Conservation (phyloP, 2,113 vertebrate genomes). For the Salvelinus sp. region DNA sequence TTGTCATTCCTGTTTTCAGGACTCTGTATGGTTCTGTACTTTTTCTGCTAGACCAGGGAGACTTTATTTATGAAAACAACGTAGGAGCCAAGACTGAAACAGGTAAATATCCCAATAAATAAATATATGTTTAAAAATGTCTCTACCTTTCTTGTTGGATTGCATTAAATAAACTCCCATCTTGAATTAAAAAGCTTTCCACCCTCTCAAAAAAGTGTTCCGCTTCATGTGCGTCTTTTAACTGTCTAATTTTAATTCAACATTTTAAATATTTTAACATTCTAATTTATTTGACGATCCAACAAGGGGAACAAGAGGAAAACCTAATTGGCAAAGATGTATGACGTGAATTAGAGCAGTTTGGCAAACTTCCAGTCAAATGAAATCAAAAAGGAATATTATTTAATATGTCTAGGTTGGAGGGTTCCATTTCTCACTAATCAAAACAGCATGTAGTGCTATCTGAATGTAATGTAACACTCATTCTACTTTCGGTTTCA, state of each 20-base stretch:
- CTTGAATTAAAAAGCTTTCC: slow-evolving; percentile 38
- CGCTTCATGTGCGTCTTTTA: slow-evolving; percentile 24
- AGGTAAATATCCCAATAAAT: slow-evolving; percentile 63
- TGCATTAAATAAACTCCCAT: slow-evolving; percentile 61
- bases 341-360: slow-evolving; percentile 26
- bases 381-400: slow-evolving; percentile 26
- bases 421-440: slow-evolving; percentile 36
- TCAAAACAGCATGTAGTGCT: slow-evolving; percentile 34
- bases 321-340: slow-evolving; percentile 18
- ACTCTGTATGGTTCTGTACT: slow-evolving; percentile 65
- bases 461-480: slow-evolving; percentile 30
- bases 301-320: slow-evolving; percentile 2
- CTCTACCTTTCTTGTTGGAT: slow-evolving; percentile 64
- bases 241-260: slow-evolving; percentile 26
- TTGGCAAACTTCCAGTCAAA: slow-evolving; percentile 19
- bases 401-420: slow-evolving; percentile 30
- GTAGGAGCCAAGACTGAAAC: slow-evolving; percentile 72
- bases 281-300: slow-evolving; percentile 22
- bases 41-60: slow-evolving; percentile 67
- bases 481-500: slow-evolving; percentile 34
- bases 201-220: slow-evolving; percentile 29
- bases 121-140: slow-evolving; percentile 62
- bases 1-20: slow-evolving; percentile 85
- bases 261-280: slow-evolving; percentile 30
- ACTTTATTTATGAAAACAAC: slow-evolving; percentile 74